Conservation (phyloP, 2,113 vertebrate species). For the Panurus biarmicus region DNA sequence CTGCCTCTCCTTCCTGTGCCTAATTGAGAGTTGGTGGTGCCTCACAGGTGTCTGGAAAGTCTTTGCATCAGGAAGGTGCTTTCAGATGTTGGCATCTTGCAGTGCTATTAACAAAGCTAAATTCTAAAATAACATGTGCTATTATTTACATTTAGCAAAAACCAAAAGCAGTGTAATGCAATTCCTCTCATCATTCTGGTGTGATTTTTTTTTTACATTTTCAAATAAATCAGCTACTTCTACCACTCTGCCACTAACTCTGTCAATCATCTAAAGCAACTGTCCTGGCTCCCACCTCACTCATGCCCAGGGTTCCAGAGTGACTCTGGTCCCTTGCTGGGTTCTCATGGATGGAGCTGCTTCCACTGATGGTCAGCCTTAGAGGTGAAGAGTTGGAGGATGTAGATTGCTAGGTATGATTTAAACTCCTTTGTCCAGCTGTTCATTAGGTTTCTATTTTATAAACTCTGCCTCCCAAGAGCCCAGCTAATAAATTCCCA, state of each 20-base stretch:
- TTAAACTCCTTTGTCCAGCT: not conserved
- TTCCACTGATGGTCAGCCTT: not conserved
- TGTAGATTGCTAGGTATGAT: not conserved
- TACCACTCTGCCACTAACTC: not conserved
- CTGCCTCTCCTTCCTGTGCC: not conserved
- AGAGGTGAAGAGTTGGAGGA: not conserved
- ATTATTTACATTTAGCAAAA: not conserved
- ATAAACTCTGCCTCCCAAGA: not conserved
- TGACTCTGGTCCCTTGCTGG: not conserved
- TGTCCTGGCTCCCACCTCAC: not conserved
- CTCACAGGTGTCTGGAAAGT: not conserved
- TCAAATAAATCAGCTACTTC: not conserved
- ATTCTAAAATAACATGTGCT: not conserved
- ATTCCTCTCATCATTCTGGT: not conserved
- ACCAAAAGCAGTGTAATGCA: not conserved
- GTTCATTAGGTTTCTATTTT: not conserved
- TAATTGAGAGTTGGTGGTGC: fast-evolving
- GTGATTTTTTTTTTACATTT: not conserved
- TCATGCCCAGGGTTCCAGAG: not conserved
- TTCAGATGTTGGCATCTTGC: not conserved
- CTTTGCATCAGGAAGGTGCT: not conserved
- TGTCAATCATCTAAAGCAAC: not conserved
- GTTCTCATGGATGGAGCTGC: not conserved
- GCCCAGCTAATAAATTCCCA: not conserved
- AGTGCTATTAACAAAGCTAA: not conserved